These are phyloP conservation scores for Hiodon tergisus DNA, from an alignment of 2,113 vertebrate species.

Conservation along the genomic window DNA sequence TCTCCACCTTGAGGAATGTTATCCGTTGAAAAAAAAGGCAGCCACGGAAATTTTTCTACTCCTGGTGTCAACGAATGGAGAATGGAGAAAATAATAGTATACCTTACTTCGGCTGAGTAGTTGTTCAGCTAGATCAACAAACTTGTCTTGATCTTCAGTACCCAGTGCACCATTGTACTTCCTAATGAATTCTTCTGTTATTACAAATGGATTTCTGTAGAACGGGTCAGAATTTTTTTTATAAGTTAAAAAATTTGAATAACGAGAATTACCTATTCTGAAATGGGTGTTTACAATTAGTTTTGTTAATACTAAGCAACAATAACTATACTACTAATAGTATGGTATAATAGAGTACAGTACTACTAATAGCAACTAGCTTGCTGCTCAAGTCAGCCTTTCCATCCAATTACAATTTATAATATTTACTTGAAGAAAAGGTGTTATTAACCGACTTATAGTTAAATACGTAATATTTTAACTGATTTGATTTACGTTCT, in stretches of 20 bases:
- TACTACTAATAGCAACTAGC: too few species aligned
- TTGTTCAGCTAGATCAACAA: conserved; percentile 43
- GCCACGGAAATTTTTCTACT: not conserved
- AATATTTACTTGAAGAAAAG: too few species aligned
- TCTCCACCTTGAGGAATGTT: conserved; percentile 10
- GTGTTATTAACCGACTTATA: too few species aligned
- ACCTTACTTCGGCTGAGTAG: conserved; percentile 44
- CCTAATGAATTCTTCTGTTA: conserved; percentile 49
- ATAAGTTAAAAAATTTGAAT: not conserved
- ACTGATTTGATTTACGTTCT: not conserved
- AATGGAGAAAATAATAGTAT: not conserved
- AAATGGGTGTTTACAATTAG: not conserved
- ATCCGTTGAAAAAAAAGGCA: not conserved
- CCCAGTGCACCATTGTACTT: conserved; percentile 39
- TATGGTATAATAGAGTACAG: too few species aligned
- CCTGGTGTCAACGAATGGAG: not conserved
- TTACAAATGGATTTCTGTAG: conserved; percentile 44
- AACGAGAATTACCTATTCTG: not conserved
- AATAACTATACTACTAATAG: too few species aligned
- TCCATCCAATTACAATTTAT: too few species aligned
- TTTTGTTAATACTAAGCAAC: not conserved
- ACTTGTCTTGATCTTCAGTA: conserved; percentile 33
- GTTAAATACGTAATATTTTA: not conserved
- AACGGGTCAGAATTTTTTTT: not conserved
- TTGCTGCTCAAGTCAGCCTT: too few species aligned